These are phyloP conservation scores for Brachymystax lenok DNA, from an alignment of 2,797 vertebrate genomes.

Conservation along the genomic window DNA sequence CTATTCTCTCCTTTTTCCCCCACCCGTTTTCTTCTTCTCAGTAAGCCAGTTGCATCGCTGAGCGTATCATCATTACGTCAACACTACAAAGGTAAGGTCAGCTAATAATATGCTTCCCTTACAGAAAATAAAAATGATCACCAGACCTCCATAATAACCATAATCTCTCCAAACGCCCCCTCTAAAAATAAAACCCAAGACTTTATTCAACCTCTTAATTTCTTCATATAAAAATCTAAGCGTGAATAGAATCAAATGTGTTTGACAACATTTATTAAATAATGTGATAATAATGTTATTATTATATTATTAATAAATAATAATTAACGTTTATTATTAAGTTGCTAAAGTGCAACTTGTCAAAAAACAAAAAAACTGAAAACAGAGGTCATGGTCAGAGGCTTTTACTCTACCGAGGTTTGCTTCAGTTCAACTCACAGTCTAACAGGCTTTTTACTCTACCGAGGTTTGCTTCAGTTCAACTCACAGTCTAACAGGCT, in stretches of 20 bases:
- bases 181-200: background rate
- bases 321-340: background rate
- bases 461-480: no score
- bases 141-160: no score
- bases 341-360: conserved; percentile 34
- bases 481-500: no score
- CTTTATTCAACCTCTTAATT: background rate
- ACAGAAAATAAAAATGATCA: background rate
- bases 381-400: background rate
- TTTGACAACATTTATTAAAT: background rate
- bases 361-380: no score
- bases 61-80: background rate
- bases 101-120: background rate
- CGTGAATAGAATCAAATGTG: background rate
- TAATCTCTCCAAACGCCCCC: background rate
- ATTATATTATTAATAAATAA: no score
- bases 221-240: background rate
- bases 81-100: background rate
- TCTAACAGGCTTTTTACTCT: no score
- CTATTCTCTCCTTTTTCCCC: no score
- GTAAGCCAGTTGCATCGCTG: no score
- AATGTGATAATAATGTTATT: no score
- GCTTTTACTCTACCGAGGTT: no score
- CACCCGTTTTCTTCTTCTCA: no score
- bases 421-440: no score